Evolutionary conservation across 2,113 vertebrate genomes (phyloP).

Genomic region (Glareola pratincola): DNA sequence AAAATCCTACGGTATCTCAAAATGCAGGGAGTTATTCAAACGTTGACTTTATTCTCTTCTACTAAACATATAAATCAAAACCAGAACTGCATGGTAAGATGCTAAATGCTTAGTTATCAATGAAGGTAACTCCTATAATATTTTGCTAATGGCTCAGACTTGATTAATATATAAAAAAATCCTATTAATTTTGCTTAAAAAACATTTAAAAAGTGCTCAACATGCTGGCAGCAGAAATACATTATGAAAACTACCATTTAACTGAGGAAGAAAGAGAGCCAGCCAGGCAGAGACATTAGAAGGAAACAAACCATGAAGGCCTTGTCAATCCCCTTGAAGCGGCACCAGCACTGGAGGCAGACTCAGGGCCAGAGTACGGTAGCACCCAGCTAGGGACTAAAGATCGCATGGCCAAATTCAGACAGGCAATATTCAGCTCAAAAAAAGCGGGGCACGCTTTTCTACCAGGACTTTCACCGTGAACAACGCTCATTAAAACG

Average conservation of each 20-base stretch:
- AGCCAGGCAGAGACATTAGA: not conserved
- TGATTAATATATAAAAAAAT: not conserved
- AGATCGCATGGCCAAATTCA: not conserved
- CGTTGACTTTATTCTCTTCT: not conserved
- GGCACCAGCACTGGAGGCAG: not conserved
- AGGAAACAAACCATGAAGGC: not conserved
- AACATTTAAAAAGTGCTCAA: not conserved
- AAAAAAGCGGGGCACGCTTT: not conserved
- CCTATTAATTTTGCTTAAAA: not conserved
- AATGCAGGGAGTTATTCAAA: not conserved
- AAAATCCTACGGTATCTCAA: not conserved
- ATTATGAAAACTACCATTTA: not conserved
- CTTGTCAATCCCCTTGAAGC: not conserved
- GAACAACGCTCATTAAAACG: not conserved
- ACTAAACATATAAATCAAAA: not conserved
- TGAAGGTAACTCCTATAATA: not conserved
- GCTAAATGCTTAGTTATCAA: not conserved
- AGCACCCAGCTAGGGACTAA: accelerated
- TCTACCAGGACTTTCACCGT: not conserved
- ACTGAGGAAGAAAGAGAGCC: not conserved
- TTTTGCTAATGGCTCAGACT: not conserved
- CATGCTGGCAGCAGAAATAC: not conserved
- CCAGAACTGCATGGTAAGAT: not conserved
- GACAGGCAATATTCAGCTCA: not conserved
- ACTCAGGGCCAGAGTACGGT: not conserved